phyloP scores from a whole-genome alignment of 1,140 invertebrate genomes.

The Papilio machaon region DNA sequence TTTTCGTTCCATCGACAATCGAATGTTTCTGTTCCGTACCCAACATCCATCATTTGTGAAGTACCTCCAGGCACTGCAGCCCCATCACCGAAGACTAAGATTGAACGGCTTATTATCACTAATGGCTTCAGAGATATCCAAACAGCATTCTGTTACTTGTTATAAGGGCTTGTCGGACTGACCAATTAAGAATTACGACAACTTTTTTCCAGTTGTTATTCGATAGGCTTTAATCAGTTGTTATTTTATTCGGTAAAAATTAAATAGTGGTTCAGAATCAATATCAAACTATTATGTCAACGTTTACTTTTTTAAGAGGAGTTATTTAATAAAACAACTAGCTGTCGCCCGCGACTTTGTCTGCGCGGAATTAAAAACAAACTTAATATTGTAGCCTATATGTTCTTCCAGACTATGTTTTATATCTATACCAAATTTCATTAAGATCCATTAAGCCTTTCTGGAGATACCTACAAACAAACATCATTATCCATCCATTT shows the following conservation, averaged over 20 bases:
- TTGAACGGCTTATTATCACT: slow-evolving; percentile 9
- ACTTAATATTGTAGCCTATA: too few species aligned
- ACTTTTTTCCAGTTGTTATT: not conserved
- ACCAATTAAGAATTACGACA: not conserved
- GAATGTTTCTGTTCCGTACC: not conserved
- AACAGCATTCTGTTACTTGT: not conserved
- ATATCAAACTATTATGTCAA: too few species aligned
- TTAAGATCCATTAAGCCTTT: too few species aligned
- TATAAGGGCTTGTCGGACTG: not conserved
- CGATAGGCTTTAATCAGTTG: too few species aligned
- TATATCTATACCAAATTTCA: too few species aligned
- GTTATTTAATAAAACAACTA: not conserved
- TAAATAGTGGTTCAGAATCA: too few species aligned
- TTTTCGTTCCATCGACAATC: slow-evolving; percentile 16
- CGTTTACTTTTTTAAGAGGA: not conserved
- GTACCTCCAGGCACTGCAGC: not conserved
- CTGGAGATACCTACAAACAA: too few species aligned
- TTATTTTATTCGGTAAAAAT: too few species aligned
- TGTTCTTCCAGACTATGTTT: too few species aligned
- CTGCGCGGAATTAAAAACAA: too few species aligned
- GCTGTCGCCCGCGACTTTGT: too few species aligned
- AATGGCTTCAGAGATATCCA: not conserved
- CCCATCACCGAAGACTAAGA: not conserved
- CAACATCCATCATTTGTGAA: slow-evolving; percentile 13
- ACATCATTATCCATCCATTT: too few species aligned